Base-by-base conservation (phyloP, 92 coral and sea anemone species). In the Zoanthus sociatus region DNA sequence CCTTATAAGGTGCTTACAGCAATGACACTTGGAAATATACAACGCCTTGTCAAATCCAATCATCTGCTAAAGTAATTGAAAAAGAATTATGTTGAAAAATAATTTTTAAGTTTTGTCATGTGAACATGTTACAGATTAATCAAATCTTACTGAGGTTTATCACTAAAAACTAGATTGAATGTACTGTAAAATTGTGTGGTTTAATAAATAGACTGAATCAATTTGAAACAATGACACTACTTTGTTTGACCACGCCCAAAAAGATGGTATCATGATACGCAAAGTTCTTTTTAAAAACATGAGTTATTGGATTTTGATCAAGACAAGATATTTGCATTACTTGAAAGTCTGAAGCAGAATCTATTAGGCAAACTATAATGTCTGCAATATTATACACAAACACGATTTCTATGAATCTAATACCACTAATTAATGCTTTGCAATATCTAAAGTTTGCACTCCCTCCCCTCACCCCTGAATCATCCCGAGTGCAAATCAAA, bases 141-240 rank as follows among this genome's bases (percentile, higher is more conserved):
- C 77, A 42, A 72, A 46, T 7, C 4, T 42, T 44, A 72, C 55
- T 1, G 13, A 20, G 30, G 14, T 21, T 42, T 42, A 53, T 7
- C 15, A 46, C 2, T 2, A 37, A 37, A 37, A 37, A 37, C 42
- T 33, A 73, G 12, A 32, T 50, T 42, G 7, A 14, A 15, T 11
- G 3, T 11, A 17, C 20, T 46, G 60, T 20, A 9, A 30, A 15
- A 30, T 58, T 48, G 44, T n/a, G 21, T 45, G 54, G 50, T 9
- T 45, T 75, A 48, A 75, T 75, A 75, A 75, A 75, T 75, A 75
- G 44, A 73, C 60, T 9, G 60, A 75, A 37, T 15, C 6, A 56
- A 46, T 73, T 37, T 10, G 46, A 46, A 73, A 44, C 1, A 5
- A 75, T 46, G 20, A 54, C 18, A 7, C 61, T 21, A 48, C 7